Percentiles rank a stretch among this genome's conserved stretches.
Evolutionary conservation across 2,113 vertebrate species (phyloP).

Genomic region (Pedionomus torquatus): DNA sequence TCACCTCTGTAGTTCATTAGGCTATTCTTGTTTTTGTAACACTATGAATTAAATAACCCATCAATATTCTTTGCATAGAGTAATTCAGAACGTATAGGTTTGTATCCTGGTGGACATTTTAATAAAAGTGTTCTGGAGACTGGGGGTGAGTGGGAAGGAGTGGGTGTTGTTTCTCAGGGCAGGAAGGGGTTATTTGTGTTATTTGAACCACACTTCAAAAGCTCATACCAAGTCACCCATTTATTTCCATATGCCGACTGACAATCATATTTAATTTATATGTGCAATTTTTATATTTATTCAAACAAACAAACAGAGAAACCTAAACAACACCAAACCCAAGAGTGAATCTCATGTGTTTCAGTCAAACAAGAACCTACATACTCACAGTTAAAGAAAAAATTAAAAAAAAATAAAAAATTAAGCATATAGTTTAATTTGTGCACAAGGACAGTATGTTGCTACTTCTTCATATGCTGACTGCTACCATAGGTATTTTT

Average conservation of each 20-base stretch:
- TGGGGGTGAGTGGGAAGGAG: not conserved
- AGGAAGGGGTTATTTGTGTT: not conserved
- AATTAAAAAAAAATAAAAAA: not conserved
- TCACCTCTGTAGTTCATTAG: not conserved
- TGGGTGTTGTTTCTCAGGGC: not conserved
- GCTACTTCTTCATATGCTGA: not conserved
- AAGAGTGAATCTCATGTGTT: not conserved
- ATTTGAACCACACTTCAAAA: not conserved
- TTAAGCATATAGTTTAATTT: not conserved
- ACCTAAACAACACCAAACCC: not conserved
- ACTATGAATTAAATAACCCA: not conserved
- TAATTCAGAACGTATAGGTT: not conserved
- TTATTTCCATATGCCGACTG: not conserved
- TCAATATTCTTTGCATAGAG: not conserved
- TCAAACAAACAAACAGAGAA: not conserved
- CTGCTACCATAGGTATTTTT: not conserved
- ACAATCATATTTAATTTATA: not conserved
- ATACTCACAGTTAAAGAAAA: not conserved
- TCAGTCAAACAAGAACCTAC: not conserved
- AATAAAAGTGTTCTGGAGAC: not conserved
- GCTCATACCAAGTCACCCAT: not conserved
- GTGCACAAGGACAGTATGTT: not conserved
- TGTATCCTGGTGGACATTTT: not conserved
- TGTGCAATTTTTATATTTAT: not conserved
- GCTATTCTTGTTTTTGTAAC: not conserved